Evolutionary conservation across 2,797 vertebrate species (phyloP).

Genomic region (Myotis daubentonii): DNA sequence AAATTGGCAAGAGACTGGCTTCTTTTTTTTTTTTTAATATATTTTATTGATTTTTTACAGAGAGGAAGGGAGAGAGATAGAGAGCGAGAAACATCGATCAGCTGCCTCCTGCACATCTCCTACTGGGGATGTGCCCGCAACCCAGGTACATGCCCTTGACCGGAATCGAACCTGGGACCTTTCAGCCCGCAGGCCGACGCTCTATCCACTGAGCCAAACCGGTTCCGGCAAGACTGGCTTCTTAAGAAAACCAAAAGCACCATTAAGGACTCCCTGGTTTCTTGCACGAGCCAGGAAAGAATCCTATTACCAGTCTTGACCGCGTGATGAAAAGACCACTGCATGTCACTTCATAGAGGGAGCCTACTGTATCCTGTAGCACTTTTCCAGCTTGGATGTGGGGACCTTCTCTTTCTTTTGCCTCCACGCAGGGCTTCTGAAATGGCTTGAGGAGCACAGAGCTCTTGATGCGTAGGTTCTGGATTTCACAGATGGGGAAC

Average conservation of each 20-base stretch:
- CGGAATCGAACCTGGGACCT: too few species aligned
- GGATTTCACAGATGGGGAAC: neutral
- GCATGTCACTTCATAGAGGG: neutral
- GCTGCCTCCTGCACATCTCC: too few species aligned
- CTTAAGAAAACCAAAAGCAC: neutral
- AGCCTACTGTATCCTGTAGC: neutral
- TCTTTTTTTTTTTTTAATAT: neutral
- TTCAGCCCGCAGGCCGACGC: too few species aligned
- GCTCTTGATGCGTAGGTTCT: neutral
- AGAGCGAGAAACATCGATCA: too few species aligned
- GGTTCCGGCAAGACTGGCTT: neutral
- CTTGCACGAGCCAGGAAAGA: neutral
- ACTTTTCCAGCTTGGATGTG: neutral
- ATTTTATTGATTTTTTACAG: too few species aligned
- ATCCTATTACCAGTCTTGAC: neutral
- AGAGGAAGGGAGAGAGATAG: too few species aligned
- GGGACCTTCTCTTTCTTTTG: neutral
- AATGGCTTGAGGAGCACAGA: neutral
- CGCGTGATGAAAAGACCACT: neutral
- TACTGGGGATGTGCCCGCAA: too few species aligned
- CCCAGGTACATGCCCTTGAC: too few species aligned
- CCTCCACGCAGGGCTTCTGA: neutral
- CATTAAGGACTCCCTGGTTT: neutral
- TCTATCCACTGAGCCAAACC: too few species aligned
- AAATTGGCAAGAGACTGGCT: neutral